Evolutionary conservation across 2,888 invertebrate species (phyloP), one percentile per base, ranked within the genome.

Genomic region (Caenorhabditis sp.): DNA sequence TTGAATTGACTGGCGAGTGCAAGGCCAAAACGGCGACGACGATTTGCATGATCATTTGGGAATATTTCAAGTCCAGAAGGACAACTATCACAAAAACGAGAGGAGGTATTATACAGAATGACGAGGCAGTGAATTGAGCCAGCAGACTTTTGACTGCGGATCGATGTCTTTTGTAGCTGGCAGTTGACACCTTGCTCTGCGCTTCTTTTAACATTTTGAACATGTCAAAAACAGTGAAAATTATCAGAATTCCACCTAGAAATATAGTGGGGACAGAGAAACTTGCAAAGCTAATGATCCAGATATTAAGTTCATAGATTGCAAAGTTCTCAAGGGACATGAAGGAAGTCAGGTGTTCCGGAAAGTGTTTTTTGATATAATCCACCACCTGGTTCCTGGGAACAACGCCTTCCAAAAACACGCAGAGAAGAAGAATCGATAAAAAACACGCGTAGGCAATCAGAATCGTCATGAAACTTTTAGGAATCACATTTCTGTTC

Each of bases 101-200:
- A 26, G 62, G 64, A 50, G 71, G 71, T 35, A 72, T 44, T 11
- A 72, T 55, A 32, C 55, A 56, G 0, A 64, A 47, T 9, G 71
- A 72, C 26, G 71, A 72, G 20, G 71, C 64, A 3, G 61, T 53
- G 15, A 72, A 72, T n/a, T 72, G 71, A 47, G 71, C 71, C 22
- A 62, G 6, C 8, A 72, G 13, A 35, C 71, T 72, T 6, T 24
- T 44, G 5, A 72, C n/a, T 4, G 71, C 71, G 6, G 32, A 26
- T 24, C 64, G 62, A 56, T 72, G 71, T 18, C 60, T 72, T n/a
- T 47, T 55, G 24, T 72, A 72, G 6, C 15, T 72, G 1, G 71
- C 55, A 0, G 22, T 11, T 0, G 71, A 72, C 1, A 72, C 6
- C 53, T 64, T 62, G 6, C 11, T 40, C 13, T 40, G 32, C 32